Percentiles rank a stretch among this genome's conserved stretches.
Conservation (phyloP, 2,797 vertebrate species). For the Ficedula albicollis region DNA sequence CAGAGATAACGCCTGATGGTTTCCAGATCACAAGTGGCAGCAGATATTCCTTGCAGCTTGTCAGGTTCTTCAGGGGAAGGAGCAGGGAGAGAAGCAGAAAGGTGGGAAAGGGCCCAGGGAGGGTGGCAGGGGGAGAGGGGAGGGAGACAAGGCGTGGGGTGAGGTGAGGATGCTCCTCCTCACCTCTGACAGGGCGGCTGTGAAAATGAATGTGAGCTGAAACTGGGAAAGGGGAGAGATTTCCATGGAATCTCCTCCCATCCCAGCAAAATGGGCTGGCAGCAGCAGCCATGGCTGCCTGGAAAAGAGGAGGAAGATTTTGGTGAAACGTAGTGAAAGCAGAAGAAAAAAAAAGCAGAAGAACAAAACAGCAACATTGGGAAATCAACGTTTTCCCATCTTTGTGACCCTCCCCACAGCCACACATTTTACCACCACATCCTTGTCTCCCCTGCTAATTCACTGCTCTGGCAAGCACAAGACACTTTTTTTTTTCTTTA, state of each 20-base stretch:
- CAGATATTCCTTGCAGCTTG: neutral
- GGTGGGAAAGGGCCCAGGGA: neutral
- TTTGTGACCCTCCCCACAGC: neutral
- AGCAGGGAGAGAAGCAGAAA: neutral
- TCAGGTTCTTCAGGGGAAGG: neutral
- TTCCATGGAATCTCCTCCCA: neutral
- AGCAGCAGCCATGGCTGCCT: no score
- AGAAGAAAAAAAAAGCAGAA: neutral
- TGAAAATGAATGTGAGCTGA: neutral
- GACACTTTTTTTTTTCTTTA: neutral
- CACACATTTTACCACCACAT: neutral
- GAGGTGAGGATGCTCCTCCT: neutral
- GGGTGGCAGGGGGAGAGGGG: neutral
- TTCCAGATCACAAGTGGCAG: neutral
- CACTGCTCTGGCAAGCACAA: neutral
- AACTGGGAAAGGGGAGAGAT: neutral
- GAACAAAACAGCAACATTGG: rapidly evolving
- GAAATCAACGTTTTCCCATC: neutral
- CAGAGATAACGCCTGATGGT: neutral
- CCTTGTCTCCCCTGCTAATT: neutral
- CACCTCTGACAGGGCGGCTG: neutral
- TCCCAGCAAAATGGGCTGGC: neutral
- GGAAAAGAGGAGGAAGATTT: neutral
- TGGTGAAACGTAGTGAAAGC: neutral
- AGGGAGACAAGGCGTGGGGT: neutral